Base-by-base conservation (phyloP, 2,888 invertebrate species). In the Synergus umbraculus region DNA sequence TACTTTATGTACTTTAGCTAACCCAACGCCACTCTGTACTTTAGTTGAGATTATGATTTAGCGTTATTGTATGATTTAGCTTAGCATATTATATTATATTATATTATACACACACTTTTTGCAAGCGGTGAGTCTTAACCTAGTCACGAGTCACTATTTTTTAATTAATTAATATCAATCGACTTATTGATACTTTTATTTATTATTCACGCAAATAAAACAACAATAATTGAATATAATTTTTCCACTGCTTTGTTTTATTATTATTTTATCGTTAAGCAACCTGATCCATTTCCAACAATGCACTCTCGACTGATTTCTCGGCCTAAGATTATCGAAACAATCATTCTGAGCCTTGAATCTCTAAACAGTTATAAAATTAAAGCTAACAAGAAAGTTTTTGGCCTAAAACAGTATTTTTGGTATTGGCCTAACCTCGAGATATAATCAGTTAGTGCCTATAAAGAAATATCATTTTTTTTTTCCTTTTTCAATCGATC, bases 111-210 rank as follows among this genome's bases (percentile, higher is more conserved):
- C 84, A 89, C 86, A 84, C 87, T 87, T 88, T 89, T 90, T 89
- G 90, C 89, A 91, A 92, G 89, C 91, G 91, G 91, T 92, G 92
- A 92, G 92, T 92, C 90, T 92, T 91, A 91, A 92, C 92, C 92
- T 92, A 92, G 92, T 92, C 92, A 92, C 92, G 88, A 91, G 89
- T 92, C 91, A 92, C 91, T 91, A 91, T 90, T 90, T 90, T 89
- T 91, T 91, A 88, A 89, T 90, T 91, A 86, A 88, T 88, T 89
- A 85, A 43, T 66, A 89, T 86, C 83, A 83, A 87, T 89, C 88
- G 87, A 90, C 87, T 86, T 89, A 91, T 90, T 89, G 88, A 90
- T 91, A 91, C 91, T 92, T 91, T 92, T 91, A 91, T 91, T 91
- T 92, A 89, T 88, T 88, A 89, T 88, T 86, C 88, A 89, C 87